Evolutionary conservation across 2,888 invertebrate genomes (phyloP).

Genomic region (Melolontha melolontha): DNA sequence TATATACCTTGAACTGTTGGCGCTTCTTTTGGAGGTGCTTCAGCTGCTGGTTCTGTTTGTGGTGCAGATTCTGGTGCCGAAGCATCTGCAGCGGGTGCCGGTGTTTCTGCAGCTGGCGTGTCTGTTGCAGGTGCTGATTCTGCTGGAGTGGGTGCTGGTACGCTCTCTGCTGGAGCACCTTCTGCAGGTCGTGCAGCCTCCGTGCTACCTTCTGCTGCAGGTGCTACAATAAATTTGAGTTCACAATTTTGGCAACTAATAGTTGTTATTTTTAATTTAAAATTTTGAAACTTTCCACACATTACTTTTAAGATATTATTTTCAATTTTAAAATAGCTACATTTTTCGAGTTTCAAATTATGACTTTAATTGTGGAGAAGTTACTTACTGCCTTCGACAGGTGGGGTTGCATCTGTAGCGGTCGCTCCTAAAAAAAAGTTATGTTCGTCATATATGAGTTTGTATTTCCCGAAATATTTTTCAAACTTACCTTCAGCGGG

Average conservation of each 20-base stretch:
- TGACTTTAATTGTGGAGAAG: background rate
- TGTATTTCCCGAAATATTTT: no score
- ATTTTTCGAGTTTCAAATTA: no score
- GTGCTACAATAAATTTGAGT: slow-evolving; percentile 37
- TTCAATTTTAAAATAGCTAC: no score
- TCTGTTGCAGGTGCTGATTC: slow-evolving; percentile 52
- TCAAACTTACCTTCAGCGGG: slow-evolving; percentile 57
- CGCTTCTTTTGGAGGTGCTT: slow-evolving; percentile 60
- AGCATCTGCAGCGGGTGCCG: slow-evolving; percentile 59
- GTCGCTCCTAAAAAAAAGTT: slow-evolving; percentile 52
- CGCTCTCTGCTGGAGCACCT: slow-evolving; percentile 46
- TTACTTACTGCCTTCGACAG: slow-evolving; percentile 51
- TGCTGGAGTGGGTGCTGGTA: slow-evolving; percentile 46
- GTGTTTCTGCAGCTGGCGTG: slow-evolving; percentile 56
- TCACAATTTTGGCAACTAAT: no score
- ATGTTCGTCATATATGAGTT: no score
- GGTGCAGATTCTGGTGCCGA: slow-evolving; percentile 59
- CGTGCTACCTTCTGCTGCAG: slow-evolving; percentile 55
- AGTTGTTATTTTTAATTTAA: no score
- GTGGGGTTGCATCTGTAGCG: slow-evolving; percentile 57
- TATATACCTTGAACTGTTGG: slow-evolving; percentile 50
- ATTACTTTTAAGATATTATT: no score
- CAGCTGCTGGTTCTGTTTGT: slow-evolving; percentile 55
- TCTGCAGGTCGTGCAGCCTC: slow-evolving; percentile 54
- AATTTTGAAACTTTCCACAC: no score